These are phyloP conservation scores for Lasaia peninsularis DNA, from an alignment of 1,140 invertebrate genomes.

Conservation along the genomic window DNA sequence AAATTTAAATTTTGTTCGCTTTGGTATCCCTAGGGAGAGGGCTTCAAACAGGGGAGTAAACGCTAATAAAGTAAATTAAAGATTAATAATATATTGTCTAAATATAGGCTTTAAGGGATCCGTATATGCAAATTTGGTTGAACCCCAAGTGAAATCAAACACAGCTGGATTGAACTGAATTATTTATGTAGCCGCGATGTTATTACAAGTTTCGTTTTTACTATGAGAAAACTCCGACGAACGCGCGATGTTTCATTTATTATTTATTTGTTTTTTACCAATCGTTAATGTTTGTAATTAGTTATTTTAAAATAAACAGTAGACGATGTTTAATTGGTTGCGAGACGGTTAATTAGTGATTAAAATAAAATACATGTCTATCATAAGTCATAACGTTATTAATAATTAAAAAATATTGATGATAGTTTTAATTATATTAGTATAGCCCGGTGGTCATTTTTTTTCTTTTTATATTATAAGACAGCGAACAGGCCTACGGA, in stretches of 20 bases:
- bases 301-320: background rate
- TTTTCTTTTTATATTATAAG: too few relatives aligned
- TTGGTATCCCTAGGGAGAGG: slow-evolving; percentile 52
- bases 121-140: slow-evolving; percentile 59
- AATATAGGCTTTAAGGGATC: slow-evolving; percentile 66
- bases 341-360: too few relatives aligned
- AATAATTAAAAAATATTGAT: too few relatives aligned
- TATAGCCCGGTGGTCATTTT: too few relatives aligned
- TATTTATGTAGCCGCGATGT: slow-evolving; percentile 30
- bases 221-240: background rate
- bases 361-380: too few relatives aligned
- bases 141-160: slow-evolving; percentile 51
- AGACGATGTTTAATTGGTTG: background rate
- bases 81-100: slow-evolving; percentile 75
- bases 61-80: slow-evolving; percentile 77
- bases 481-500: too few relatives aligned
- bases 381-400: too few relatives aligned
- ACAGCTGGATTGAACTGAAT: slow-evolving; percentile 45
- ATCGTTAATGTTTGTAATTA: background rate
- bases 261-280: background rate
- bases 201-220: slow-evolving; percentile 23
- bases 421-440: too few relatives aligned
- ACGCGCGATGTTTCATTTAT: background rate
- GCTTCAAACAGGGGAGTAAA: slow-evolving; percentile 49
- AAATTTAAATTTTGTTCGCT: slow-evolving; percentile 73